Conservation (phyloP, 2,888 invertebrate species). For the Thalpophila matura region DNA sequence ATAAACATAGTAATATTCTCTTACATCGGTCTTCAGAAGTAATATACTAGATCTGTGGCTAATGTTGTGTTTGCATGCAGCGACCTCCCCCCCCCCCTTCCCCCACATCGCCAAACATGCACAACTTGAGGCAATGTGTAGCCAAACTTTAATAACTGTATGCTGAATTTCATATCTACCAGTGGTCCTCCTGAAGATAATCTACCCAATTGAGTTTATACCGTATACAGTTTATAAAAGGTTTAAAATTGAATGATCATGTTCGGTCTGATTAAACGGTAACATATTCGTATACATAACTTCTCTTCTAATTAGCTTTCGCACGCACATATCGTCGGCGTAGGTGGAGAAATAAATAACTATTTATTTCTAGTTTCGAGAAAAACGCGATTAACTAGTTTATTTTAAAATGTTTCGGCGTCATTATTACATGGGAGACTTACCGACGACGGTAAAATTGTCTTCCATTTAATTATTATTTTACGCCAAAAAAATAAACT, state of each 20-base stretch:
- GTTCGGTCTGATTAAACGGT: slow-evolving; percentile 32
- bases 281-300: slow-evolving; percentile 19
- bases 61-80: slow-evolving; percentile 11
- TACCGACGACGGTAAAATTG: too few species aligned
- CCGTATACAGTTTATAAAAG: background rate
- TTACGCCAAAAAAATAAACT: too few species aligned
- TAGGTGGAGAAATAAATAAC: too few species aligned
- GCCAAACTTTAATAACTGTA: slow-evolving; percentile 53
- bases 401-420: too few species aligned
- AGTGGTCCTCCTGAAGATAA: background rate
- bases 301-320: too few species aligned
- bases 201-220: background rate
- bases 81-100: background rate
- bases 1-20: too few species aligned
- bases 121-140: slow-evolving; percentile 42
- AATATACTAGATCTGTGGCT: slow-evolving; percentile 12
- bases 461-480: too few species aligned
- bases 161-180: slow-evolving; percentile 42
- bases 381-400: too few species aligned
- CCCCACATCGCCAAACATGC: slow-evolving; percentile 12
- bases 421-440: too few species aligned
- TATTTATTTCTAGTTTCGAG: too few species aligned
- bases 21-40: background rate
- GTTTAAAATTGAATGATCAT: slow-evolving; percentile 3
- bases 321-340: too few species aligned